Evolutionary conservation across 92 coral and sea anemone genomes (phyloP).

Genomic region (Siderastrea siderea): DNA sequence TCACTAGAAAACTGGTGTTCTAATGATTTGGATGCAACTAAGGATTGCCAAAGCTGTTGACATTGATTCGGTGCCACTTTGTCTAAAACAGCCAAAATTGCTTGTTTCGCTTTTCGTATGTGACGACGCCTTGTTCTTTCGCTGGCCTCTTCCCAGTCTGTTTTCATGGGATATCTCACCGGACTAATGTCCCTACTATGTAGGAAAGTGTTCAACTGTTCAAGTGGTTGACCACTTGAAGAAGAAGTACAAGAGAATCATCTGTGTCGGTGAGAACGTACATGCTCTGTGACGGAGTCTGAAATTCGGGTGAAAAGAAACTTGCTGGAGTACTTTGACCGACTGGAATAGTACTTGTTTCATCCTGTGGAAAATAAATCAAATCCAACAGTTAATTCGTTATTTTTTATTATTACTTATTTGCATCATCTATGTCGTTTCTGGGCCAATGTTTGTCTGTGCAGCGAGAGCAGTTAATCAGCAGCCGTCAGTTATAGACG

Average conservation of each 20-base stretch:
- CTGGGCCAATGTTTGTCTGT: too few relatives aligned
- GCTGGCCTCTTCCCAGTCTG: conserved; percentile 70
- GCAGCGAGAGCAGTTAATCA: too few relatives aligned
- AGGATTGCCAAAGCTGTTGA: conserved; percentile 58
- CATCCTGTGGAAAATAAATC: too few relatives aligned
- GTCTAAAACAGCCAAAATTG: conserved; percentile 68
- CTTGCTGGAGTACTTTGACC: neutral
- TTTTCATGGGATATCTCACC: conserved; percentile 59
- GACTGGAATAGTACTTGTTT: too few relatives aligned
- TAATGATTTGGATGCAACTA: conserved; percentile 53
- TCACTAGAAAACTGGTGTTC: conserved; percentile 14
- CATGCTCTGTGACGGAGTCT: conserved; percentile 17
- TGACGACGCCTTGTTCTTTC: conserved; percentile 67
- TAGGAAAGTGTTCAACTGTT: conserved; percentile 60
- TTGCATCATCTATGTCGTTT: too few relatives aligned
- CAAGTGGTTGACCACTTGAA: conserved; percentile 53
- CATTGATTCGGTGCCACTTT: conserved; percentile 73
- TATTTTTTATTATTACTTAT: too few relatives aligned
- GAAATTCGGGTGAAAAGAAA: neutral
- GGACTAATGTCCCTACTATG: conserved; percentile 73
- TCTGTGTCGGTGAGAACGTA: conserved; percentile 34
- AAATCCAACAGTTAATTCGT: too few relatives aligned
- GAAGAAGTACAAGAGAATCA: conserved; percentile 5
- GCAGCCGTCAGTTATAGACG: too few relatives aligned
- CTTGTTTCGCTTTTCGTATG: conserved; percentile 71